Percentiles rank a stretch among this genome's conserved stretches.
Conservation (phyloP, 2,797 vertebrate species). For the Gymnopithys bicolor region DNA sequence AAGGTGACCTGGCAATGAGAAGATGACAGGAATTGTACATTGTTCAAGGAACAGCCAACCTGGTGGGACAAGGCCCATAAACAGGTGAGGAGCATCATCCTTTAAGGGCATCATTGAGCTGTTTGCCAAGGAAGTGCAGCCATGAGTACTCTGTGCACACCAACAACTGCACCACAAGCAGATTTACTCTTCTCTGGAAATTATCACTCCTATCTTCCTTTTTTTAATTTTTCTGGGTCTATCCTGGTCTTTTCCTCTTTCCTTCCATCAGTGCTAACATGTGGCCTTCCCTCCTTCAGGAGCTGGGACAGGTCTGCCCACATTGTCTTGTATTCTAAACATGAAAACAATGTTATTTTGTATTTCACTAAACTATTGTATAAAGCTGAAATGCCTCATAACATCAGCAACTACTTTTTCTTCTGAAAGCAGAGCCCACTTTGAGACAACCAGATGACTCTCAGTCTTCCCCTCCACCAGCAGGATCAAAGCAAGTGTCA, state of each 20-base stretch:
- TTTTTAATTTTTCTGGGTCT: neutral
- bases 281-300: neutral
- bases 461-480: neutral
- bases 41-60: neutral
- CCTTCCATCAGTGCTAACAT: neutral
- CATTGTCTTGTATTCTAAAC: neutral
- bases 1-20: constrained; percentile 84
- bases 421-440: neutral
- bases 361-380: neutral
- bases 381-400: neutral
- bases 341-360: neutral
- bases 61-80: neutral
- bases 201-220: neutral
- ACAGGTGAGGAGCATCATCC: neutral
- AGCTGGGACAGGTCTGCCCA: neutral
- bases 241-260: neutral
- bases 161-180: neutral
- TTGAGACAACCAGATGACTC: neutral
- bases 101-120: neutral
- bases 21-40: neutral
- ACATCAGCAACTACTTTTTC: neutral
- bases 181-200: neutral
- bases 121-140: neutral
- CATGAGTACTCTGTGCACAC: neutral
- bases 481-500: neutral